Base-by-base conservation (phyloP, 2,797 vertebrate species). In the Clarias platycephalus region DNA sequence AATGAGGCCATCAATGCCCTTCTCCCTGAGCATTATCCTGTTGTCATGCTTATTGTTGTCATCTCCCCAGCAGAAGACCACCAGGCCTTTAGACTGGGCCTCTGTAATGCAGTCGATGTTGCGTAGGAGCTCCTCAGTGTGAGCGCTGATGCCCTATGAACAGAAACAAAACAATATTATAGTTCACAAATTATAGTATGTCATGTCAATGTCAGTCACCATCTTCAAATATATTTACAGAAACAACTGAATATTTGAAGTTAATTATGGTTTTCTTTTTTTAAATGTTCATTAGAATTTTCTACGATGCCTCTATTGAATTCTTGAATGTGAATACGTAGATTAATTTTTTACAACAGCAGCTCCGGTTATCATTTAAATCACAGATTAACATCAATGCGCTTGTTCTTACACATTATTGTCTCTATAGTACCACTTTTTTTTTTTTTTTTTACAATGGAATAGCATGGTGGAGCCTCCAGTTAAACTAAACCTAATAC, bases 61-160 rank as follows among this genome's bases (percentile, higher is more conserved):
- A 2, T 99, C 97, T 0, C 98, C 98, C 98, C 98, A 99, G 76
- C 97, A 96, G 92, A 99, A 99, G 72, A 99, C 95, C 85, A 99
- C 96, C 77, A 99, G 93, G 78, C 96, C 97, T 92, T 97, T 98
- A 9, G 95, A 94, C 90, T 96, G 95, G 74, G 97, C 97, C 20
- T 97, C 95, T 24, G 90, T 86, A 63, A 99, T 93, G 87, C 93
- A 95, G 0, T 90, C 89, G 0, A 97, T 96, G 89, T 96, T 95
- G 89, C 92, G 95, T 28, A 99, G 93, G 70, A 99, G 93, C 83
- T 99, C 98, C 92, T 99, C 98, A 0, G 96, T 94, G 89, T 99
- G 96, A 15, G 95, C 97, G 22, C 95, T 97, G 90, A 99, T 97
- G 37, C 98, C 98, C 98, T 99, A 82, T 28, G 12, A 83, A 68